Evolutionary conservation across 2,113 vertebrate genomes (phyloP).

Genomic region (Callocephalon fimbriatum): DNA sequence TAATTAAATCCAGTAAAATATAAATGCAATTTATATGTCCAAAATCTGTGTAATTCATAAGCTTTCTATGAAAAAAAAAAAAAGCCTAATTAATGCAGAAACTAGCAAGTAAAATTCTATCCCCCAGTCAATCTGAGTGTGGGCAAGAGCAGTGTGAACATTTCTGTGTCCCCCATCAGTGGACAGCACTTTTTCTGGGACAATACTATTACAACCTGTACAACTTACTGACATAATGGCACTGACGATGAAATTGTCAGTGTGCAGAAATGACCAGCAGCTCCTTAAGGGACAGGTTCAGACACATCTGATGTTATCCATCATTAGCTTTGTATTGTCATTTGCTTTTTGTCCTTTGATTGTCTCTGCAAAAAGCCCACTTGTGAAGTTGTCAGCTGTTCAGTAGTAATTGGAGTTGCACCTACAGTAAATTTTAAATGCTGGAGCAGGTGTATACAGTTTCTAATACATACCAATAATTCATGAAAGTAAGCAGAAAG

Average conservation of each 20-base stretch:
- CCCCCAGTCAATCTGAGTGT: neutral
- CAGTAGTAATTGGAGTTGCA: neutral
- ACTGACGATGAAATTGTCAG: neutral
- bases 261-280: neutral
- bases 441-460: neutral
- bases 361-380: neutral
- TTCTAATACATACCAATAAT: neutral
- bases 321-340: neutral
- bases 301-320: neutral
- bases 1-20: constrained; percentile 12
- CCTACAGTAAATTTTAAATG: neutral
- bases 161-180: neutral
- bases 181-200: neutral
- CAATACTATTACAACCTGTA: neutral
- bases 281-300: neutral
- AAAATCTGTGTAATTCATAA: neutral
- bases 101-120: neutral
- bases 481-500: neutral
- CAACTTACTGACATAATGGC: neutral
- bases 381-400: neutral
- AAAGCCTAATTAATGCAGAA: neutral
- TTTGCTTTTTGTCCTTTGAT: neutral
- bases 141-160: neutral
- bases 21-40: neutral
- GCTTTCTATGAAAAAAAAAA: neutral